Evolutionary conservation across 2,113 vertebrate species (phyloP).

Genomic region (Microtus montanus): DNA sequence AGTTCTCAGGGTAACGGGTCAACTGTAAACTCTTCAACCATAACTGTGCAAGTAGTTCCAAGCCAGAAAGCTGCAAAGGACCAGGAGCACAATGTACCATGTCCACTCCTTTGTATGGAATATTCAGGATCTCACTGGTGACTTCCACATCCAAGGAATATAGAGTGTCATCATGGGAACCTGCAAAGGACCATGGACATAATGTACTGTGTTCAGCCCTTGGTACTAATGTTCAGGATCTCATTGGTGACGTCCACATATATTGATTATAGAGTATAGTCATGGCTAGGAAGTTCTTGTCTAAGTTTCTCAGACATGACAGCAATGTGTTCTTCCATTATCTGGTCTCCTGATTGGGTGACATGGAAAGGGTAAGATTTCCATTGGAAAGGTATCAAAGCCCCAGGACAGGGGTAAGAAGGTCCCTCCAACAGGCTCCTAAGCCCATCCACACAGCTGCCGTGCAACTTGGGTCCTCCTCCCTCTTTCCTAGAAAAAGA

Average conservation of each 20-base stretch:
- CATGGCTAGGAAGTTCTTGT: slow-evolving; percentile 85
- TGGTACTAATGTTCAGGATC: slow-evolving; percentile 56
- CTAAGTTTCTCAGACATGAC: slow-evolving; percentile 88
- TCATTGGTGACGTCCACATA: slow-evolving; percentile 92
- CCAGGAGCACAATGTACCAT: slow-evolving; percentile 84
- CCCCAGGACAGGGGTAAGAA: slow-evolving; percentile 83
- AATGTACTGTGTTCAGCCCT: slow-evolving; percentile 81
- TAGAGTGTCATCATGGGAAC: slow-evolving; percentile 80
- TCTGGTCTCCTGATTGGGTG: slow-evolving; percentile 61
- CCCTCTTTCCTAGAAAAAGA: slow-evolving; percentile 73
- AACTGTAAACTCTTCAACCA: slow-evolving; percentile 91
- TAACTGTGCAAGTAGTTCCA: slow-evolving; percentile 87
- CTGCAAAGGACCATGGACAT: slow-evolving; percentile 86
- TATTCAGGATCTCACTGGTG: slow-evolving; percentile 85
- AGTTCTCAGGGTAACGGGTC: slow-evolving; percentile 90
- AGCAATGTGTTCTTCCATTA: slow-evolving; percentile 88
- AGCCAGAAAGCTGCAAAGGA: slow-evolving; percentile 87
- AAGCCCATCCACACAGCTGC: slow-evolving; percentile 85
- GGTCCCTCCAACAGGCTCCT: slow-evolving; percentile 88
- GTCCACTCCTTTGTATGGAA: slow-evolving; percentile 57
- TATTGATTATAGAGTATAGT: slow-evolving; percentile 89
- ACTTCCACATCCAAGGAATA: slow-evolving; percentile 91
- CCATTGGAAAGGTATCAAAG: slow-evolving; percentile 57
- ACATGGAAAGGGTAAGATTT: slow-evolving; percentile 28
- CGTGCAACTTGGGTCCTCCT: slow-evolving; percentile 79